Conservation (phyloP, 2,113 vertebrate genomes). For the Aspiorhynchus laticeps region DNA sequence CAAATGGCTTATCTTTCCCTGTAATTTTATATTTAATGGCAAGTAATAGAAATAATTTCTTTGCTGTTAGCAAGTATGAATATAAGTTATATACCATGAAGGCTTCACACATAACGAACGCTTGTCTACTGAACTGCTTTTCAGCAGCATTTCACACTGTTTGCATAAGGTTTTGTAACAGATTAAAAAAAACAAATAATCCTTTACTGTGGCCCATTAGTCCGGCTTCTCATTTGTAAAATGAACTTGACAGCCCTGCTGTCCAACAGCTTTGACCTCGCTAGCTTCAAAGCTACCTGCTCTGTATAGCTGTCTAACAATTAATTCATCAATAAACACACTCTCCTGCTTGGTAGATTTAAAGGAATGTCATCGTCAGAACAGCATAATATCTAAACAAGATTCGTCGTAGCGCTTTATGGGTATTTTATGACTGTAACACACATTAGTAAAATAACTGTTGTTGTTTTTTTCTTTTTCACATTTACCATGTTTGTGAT, state of each 20-base stretch:
- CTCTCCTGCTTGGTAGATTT: neutral
- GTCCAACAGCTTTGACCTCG: constrained; percentile 16
- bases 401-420: neutral
- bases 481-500: constrained; percentile 80
- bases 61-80: neutral
- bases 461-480: constrained; percentile 51
- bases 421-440: neutral
- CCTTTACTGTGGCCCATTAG: neutral
- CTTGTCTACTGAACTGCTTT: neutral
- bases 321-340: constrained; percentile 32
- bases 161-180: neutral
- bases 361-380: neutral
- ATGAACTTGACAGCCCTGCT: neutral
- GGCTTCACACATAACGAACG: neutral
- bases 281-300: constrained; percentile 42
- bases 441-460: neutral
- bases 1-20: neutral
- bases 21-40: neutral
- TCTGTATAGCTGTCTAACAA: constrained; percentile 25
- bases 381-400: neutral
- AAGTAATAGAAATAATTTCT: too few species aligned
- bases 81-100: neutral
- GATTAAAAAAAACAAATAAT: neutral
- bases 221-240: neutral
- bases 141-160: constrained; percentile 9